These are phyloP conservation scores for Anaspis maculata DNA, from an alignment of 2,888 invertebrate genomes.

Conservation along the genomic window DNA sequence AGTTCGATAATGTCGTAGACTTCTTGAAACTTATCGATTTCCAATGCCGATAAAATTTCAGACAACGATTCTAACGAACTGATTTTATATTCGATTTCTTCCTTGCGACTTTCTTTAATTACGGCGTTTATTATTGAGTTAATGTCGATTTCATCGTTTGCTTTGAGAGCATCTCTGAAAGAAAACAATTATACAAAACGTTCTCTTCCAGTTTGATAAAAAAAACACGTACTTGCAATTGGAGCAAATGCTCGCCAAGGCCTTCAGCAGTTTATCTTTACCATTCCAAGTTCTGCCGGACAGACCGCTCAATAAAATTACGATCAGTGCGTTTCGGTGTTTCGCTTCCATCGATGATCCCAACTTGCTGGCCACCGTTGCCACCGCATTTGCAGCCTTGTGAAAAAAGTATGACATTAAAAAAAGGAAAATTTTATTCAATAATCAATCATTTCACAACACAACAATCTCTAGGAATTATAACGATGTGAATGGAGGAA, in stretches of 20 bases:
- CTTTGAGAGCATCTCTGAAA: conserved; percentile 39
- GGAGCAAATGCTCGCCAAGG: conserved; percentile 63
- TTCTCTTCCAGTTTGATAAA: not conserved
- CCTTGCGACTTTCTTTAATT: conserved; percentile 73
- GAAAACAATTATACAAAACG: conserved; percentile 1
- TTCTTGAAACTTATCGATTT: conserved; percentile 69
- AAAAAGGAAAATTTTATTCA: too few species aligned
- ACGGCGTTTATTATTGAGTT: conserved; percentile 57
- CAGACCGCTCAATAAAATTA: conserved; percentile 57
- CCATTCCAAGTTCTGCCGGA: conserved; percentile 84
- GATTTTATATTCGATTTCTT: conserved; percentile 67
- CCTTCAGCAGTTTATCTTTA: conserved; percentile 74
- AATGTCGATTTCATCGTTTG: conserved; percentile 37
- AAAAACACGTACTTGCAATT: conserved; percentile 55
- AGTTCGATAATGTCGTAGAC: conserved; percentile 70
- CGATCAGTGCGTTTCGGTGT: conserved; percentile 56
- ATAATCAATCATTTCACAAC: too few species aligned
- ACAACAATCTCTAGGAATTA: too few species aligned
- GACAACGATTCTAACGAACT: conserved; percentile 66
- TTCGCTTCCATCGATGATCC: conserved; percentile 55
- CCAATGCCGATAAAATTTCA: conserved; percentile 62
- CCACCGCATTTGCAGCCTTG: conserved; percentile 75
- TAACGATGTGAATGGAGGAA: too few species aligned
- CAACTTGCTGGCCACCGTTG: conserved; percentile 67
- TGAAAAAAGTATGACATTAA: conserved; percentile 28